phyloP scores from a whole-genome alignment of 1,140 invertebrate genomes.

The Drosophila oshimai region DNA sequence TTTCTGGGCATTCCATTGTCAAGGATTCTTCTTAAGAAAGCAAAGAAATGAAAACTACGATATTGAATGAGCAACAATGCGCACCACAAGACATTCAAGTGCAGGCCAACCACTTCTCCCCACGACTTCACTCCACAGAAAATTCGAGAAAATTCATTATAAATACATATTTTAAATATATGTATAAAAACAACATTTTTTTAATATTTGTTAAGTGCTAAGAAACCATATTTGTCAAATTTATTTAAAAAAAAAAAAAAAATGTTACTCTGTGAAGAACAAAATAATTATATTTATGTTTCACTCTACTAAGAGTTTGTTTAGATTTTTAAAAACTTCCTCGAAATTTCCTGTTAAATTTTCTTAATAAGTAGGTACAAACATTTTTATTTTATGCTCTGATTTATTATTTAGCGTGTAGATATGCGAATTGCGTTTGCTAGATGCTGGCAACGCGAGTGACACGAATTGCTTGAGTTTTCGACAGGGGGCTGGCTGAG shows the following conservation, averaged over 20 bases:
- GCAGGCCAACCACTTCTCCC: slow-evolving; percentile 8
- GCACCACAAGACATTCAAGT: slow-evolving; percentile 76
- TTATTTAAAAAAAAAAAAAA: neutral
- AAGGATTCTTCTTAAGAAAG: slow-evolving; percentile 31
- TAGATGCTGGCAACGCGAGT: slow-evolving; percentile 26
- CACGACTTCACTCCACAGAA: neutral
- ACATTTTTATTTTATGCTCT: too few species aligned
- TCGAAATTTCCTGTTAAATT: too few species aligned
- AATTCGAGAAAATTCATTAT: too few species aligned
- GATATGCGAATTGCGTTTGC: slow-evolving; percentile 63
- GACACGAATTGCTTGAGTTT: slow-evolving; percentile 53
- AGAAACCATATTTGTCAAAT: neutral
- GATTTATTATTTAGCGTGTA: neutral
- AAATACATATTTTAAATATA: too few species aligned
- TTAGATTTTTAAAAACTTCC: too few species aligned
- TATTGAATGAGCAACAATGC: slow-evolving; percentile 75
- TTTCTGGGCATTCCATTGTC: slow-evolving; percentile 16
- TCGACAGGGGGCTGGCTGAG: slow-evolving; percentile 13
- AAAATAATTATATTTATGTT: too few species aligned
- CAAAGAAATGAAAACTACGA: slow-evolving; percentile 39
- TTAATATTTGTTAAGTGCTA: too few species aligned
- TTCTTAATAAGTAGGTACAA: too few species aligned
- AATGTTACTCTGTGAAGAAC: too few species aligned
- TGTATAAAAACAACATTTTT: too few species aligned
- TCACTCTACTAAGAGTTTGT: too few species aligned